Conservation (phyloP, 2,113 vertebrate species). For the Ictalurus punctatus region DNA sequence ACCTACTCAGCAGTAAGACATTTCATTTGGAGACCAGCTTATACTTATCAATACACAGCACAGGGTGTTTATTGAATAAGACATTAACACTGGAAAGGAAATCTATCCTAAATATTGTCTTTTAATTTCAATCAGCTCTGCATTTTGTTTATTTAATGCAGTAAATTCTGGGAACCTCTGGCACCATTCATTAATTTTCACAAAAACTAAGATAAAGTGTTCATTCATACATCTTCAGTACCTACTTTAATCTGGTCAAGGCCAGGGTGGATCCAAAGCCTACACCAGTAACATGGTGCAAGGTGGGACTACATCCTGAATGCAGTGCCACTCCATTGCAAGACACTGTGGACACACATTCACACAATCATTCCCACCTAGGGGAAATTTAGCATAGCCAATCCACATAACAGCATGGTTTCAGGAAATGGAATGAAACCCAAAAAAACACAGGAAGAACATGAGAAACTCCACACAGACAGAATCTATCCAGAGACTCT, state of each 20-base stretch:
- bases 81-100: conserved; percentile 11
- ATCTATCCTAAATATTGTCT: background rate
- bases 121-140: background rate
- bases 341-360: background rate
- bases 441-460: background rate
- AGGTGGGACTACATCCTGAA: background rate
- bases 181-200: background rate
- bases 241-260: background rate
- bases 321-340: background rate
- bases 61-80: conserved; percentile 20
- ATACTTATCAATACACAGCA: conserved; percentile 28
- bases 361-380: background rate
- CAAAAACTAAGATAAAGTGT: background rate
- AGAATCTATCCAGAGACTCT: background rate
- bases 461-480: background rate
- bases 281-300: background rate
- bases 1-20: conserved; percentile 9
- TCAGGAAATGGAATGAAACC: background rate
- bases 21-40: conserved; percentile 17
- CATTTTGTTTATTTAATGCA: background rate
- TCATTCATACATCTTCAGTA: background rate
- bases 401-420: background rate
- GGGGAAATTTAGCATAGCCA: background rate
- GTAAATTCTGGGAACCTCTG: background rate
- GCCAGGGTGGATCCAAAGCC: background rate